Conservation (phyloP, 2,888 invertebrate genomes). For the Lepetodrilus schrolli region DNA sequence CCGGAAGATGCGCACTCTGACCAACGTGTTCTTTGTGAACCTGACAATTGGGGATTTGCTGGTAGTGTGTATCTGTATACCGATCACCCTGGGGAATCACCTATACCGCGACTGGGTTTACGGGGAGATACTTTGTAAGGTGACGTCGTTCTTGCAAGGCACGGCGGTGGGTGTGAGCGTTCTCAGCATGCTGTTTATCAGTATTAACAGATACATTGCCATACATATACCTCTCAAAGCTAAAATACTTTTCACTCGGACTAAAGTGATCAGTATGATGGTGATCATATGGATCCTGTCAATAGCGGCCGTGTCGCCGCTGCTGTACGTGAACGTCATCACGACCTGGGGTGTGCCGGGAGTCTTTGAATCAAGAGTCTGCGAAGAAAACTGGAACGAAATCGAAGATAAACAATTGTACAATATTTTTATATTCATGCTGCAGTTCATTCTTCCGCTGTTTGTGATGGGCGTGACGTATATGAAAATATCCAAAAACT, state of each 20-base stretch:
- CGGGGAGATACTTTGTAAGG: conserved; percentile 57
- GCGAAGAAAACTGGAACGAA: conserved; percentile 55
- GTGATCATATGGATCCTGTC: conserved; percentile 56
- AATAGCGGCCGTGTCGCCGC: conserved; percentile 53
- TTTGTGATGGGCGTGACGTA: conserved; percentile 58
- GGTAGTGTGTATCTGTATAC: conserved; percentile 62
- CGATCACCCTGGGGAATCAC: conserved; percentile 57
- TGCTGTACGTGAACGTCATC: conserved; percentile 56
- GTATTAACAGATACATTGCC: conserved; percentile 60
- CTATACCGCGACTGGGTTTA: conserved; percentile 62
- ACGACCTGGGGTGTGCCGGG: conserved; percentile 44
- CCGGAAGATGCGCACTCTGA: conserved; percentile 61
- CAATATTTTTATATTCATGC: conserved; percentile 55
- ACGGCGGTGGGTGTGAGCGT: conserved; percentile 61
- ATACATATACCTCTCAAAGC: conserved; percentile 58
- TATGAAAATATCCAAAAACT: conserved; percentile 51
- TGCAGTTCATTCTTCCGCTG: conserved; percentile 56
- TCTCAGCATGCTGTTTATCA: conserved; percentile 59
- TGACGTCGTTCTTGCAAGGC: conserved; percentile 60
- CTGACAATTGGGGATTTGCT: conserved; percentile 63
- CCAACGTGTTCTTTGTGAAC: conserved; percentile 63
- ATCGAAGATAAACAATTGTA: conserved; percentile 52
- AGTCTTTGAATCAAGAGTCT: conserved; percentile 49
- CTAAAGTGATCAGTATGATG: conserved; percentile 54
- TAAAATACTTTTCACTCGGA: conserved; percentile 53